Conservation (phyloP, 2,888 invertebrate genomes). For the Xestia sexstrigata region DNA sequence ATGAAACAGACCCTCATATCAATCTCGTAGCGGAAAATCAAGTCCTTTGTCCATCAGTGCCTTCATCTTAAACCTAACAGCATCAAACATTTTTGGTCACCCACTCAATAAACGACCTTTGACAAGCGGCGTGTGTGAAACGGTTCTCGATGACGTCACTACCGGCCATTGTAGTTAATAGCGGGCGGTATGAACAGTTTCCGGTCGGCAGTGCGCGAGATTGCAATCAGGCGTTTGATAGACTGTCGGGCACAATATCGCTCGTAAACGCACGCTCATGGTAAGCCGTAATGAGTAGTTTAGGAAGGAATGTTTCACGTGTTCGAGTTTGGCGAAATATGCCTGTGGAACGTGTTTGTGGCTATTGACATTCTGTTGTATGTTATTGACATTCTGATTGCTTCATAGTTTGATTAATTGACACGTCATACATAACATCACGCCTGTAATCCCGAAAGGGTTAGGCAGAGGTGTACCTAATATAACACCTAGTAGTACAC, state of each 20-base stretch:
- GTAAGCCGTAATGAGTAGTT: slow-evolving; percentile 54
- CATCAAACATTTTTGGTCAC: slow-evolving; percentile 49
- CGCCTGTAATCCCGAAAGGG: background rate
- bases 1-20: background rate
- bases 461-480: background rate
- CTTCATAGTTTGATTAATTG: background rate
- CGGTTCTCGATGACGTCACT: slow-evolving; percentile 49
- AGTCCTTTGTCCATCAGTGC: slow-evolving; percentile 17
- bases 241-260: slow-evolving; percentile 63
- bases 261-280: slow-evolving; percentile 54
- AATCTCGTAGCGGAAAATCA: slow-evolving; percentile 21
- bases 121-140: slow-evolving; percentile 37
- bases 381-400: background rate
- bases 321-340: slow-evolving; percentile 20
- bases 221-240: slow-evolving; percentile 66
- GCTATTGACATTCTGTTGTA: background rate
- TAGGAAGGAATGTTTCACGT: slow-evolving; percentile 43
- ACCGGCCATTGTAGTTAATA: slow-evolving; percentile 54
- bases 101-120: slow-evolving; percentile 54
- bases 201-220: slow-evolving; percentile 63
- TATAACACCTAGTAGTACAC: background rate
- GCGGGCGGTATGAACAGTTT: slow-evolving; percentile 60
- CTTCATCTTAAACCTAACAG: slow-evolving; percentile 20
- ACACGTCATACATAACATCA: background rate
- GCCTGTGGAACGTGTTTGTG: background rate